Evolutionary conservation across 2,888 invertebrate species (phyloP), one percentile per base, ranked within the genome.

Genomic region (Drosophila flavopinicola): DNA sequence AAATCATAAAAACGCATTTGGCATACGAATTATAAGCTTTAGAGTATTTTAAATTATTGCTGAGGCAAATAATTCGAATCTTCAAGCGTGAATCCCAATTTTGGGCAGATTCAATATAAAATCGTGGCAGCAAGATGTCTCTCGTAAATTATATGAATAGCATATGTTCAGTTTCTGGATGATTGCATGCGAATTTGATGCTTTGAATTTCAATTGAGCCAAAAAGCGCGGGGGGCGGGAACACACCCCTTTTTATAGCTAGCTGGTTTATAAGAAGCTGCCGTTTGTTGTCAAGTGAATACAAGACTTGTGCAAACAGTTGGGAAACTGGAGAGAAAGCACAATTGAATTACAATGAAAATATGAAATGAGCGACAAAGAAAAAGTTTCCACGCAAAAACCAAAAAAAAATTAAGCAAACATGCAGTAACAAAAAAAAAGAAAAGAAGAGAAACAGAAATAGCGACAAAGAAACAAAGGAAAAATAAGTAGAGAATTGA

Each of bases 261-360:
- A 11, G 27, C 24, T 23, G 23, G 15, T 24, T n/a, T n/a, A n/a
- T n/a, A n/a, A n/a, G 4, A 20, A 27, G 38, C 29, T 20, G 38
- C 25, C 11, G 37, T 59, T 67, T 69, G 59, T 74, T 53, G 54
- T 47, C 57, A n/a, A 65, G 59, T 52, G 68, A 65, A 66, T 45
- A 68, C 45, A 60, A 61, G 61, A 69, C 56, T 69, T 85, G 69
- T 65, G 80, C 70, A 76, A 86, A 87, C 73, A 87, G 73, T 75
- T 68, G 83, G 17, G n/a, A 11, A 27, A 42, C 27, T 29, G 44
- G 44, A 44, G 17, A 48, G 47, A n/a, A n/a, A 58, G 66, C 74
- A 70, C 88, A 84, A 87, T 84, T 82, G 82, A 86, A 86, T 88
- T 86, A 84, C 85, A 84, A 84, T 80, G 75, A 83, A 85, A 79